A percentile compares a stretch with the other conserved stretches of the same genome.
phyloP scores from a whole-genome alignment of 35 echinoderm and acorn worm genomes.

The Eucidaris tribuloides region DNA sequence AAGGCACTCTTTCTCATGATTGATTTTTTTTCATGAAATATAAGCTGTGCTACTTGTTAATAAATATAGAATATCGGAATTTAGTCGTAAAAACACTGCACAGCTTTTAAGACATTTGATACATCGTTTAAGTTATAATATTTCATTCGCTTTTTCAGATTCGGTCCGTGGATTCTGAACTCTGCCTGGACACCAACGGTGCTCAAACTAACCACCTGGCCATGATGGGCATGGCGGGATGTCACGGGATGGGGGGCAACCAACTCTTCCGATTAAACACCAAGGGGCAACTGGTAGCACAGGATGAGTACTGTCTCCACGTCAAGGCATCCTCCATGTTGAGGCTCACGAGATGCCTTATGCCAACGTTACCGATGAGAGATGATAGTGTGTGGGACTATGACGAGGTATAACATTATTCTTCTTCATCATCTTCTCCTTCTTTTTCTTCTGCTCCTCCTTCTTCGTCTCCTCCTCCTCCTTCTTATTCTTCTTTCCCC shows the following conservation, averaged over 20 bases:
- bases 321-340: background rate
- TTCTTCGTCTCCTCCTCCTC: background rate
- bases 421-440: background rate
- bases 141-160: slow-evolving; percentile 49
- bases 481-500: too few species aligned
- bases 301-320: slow-evolving; percentile 45
- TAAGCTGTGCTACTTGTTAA: too few species aligned
- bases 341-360: background rate
- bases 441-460: background rate
- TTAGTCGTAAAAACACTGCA: too few species aligned
- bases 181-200: slow-evolving; percentile 64
- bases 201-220: background rate
- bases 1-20: too few species aligned
- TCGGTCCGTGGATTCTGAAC: slow-evolving; percentile 37
- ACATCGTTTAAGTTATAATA: too few species aligned
- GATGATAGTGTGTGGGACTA: slow-evolving; percentile 39
- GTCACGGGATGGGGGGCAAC: slow-evolving; percentile 71
- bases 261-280: slow-evolving; percentile 62
- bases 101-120: too few species aligned
- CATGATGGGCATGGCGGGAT: slow-evolving; percentile 21
- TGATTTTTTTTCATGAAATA: too few species aligned
- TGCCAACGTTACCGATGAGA: background rate
- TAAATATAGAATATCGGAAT: too few species aligned
- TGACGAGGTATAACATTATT: slow-evolving; percentile 39
- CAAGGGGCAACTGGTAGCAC: slow-evolving; percentile 7